Evolutionary conservation across 2,888 invertebrate genomes (phyloP), one percentile per base, ranked within the genome.

Genomic region (Coelopa pilipes): DNA sequence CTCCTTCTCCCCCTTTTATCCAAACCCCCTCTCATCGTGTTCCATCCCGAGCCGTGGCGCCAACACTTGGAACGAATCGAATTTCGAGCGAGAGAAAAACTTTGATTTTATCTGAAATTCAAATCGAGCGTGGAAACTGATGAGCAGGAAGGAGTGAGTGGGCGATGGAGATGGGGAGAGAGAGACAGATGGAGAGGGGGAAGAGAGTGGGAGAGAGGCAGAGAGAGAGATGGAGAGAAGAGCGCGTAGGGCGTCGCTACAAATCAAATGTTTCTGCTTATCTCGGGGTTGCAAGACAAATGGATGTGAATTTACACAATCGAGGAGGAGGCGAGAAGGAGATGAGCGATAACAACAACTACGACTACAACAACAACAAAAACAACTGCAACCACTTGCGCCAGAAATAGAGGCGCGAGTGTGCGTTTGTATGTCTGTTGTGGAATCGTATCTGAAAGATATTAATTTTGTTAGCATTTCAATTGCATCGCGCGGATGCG

Each of bases 91-190:
- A 15, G 15, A 62, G n/a, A 13, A 62, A 62, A 62, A 24, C 7
- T 62, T 10, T n/a, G 24, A n/a, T 66, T 66, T 66, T 50, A 66
- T 66, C 66, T 21, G 49, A 66, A 66, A 66, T 49, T 66, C 49
- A 21, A 66, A 66, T 66, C 46, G 49, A 49, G 19, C 49, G 24
- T 47, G 21, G 24, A 66, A 47, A 47, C 49, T 66, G 49, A 49
- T 47, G 66, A 66, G 49, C 49, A 49, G 11, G 19, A n/a, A 66
- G 21, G 17, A 19, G 9, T 19, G 46, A 49, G 21, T 13, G 46
- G 4, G 46, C 45, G 7, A 65, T n/a, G 1, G 13, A 46, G 17
- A 12, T 10, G 7, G 2, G 7, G 2, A 34, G 34, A 34, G 7
- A 7, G 34, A 34, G 34, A 7, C 4, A 34, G 7, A 34, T 2